Evolutionary conservation across 2,113 vertebrate species (phyloP).

Genomic region (Nanger granti): DNA sequence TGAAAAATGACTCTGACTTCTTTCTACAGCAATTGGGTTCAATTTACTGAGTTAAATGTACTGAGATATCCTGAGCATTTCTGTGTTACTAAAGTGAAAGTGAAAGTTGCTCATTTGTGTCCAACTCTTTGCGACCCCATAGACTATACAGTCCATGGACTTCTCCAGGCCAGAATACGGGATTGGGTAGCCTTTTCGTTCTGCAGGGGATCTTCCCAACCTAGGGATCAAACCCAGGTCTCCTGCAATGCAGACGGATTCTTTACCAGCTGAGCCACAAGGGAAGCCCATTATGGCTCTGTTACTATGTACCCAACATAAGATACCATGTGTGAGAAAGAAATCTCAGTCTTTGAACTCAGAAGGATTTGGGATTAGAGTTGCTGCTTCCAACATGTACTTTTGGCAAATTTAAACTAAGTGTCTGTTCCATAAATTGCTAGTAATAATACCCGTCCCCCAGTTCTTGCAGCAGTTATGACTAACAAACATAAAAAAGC

Average conservation of each 20-base stretch:
- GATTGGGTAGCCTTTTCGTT: not conserved
- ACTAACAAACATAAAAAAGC: not conserved
- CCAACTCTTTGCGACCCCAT: not conserved
- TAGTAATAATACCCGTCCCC: too few relatives aligned
- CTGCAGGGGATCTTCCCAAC: not conserved
- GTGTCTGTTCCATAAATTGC: not conserved
- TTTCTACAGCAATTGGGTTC: not conserved
- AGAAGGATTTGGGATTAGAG: not conserved
- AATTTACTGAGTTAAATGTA: not conserved
- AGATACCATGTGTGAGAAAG: not conserved
- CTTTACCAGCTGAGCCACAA: not conserved
- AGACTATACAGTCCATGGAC: not conserved
- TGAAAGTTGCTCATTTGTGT: not conserved
- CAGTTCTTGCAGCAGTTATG: not conserved
- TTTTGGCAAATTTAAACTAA: not conserved
- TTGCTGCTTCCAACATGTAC: not conserved
- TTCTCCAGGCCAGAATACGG: not conserved
- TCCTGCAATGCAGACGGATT: not conserved
- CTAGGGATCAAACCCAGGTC: not conserved
- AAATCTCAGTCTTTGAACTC: not conserved
- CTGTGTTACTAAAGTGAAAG: not conserved
- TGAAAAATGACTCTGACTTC: not conserved
- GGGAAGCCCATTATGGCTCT: not conserved
- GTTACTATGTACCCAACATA: not conserved
- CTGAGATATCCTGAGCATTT: not conserved